phyloP scores from a whole-genome alignment of 2,113 vertebrate species.

The Dasyornis broadbenti region DNA sequence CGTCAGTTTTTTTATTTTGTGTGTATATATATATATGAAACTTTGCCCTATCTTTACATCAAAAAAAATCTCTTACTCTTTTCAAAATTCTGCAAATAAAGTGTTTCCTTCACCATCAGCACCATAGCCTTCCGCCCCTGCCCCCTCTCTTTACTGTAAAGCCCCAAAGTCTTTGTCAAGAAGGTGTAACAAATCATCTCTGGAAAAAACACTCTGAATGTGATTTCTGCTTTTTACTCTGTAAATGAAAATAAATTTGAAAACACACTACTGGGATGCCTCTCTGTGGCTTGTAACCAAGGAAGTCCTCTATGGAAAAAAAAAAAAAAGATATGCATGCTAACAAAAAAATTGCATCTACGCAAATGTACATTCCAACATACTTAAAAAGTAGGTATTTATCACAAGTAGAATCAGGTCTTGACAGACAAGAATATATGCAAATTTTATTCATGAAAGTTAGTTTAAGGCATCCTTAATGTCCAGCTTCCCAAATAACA shows the following conservation, averaged over 20 bases:
- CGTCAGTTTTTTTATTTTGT: not conserved
- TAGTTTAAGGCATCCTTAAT: constrained; percentile 25
- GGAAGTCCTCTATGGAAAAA: not conserved
- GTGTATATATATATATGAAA: not conserved
- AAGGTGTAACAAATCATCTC: not conserved
- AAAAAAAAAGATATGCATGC: not conserved
- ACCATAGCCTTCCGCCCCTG: not conserved
- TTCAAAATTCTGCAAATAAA: not conserved
- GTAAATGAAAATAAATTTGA: not conserved
- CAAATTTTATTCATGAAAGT: constrained; percentile 19
- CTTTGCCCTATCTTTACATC: not conserved
- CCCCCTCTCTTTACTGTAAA: not conserved
- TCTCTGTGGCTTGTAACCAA: not conserved
- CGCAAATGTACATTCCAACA: constrained; percentile 7
- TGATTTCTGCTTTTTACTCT: not conserved
- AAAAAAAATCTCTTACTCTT: not conserved
- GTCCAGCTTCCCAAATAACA: constrained; percentile 25
- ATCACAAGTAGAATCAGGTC: not conserved
- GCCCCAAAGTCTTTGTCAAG: not conserved
- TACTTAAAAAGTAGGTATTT: not conserved
- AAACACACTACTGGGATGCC: not conserved
- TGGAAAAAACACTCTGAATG: not conserved
- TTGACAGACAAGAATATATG: not conserved
- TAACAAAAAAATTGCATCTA: not conserved
- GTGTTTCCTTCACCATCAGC: not conserved